Percentiles rank a stretch among this genome's conserved stretches.
These are phyloP conservation scores for Saccopteryx leptura DNA, from an alignment of 2,113 vertebrate genomes.

Conservation along the genomic window DNA sequence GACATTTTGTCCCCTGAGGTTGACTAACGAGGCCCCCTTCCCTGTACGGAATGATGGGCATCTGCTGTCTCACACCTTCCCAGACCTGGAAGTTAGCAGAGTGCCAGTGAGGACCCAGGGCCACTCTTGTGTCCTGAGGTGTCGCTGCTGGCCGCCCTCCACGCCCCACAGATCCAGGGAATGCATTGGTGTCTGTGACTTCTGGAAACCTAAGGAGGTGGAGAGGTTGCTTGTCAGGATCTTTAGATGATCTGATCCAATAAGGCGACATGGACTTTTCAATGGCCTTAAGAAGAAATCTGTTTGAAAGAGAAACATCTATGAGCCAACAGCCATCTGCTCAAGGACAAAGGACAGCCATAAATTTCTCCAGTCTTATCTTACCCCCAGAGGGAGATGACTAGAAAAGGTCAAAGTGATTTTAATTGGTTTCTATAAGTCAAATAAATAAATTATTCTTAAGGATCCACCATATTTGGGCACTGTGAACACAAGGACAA, in stretches of 20 bases:
- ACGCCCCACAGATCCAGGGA: neutral
- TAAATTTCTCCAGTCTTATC: slow-evolving; percentile 31
- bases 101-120: neutral
- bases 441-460: slow-evolving; percentile 39
- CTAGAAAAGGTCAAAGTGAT: slow-evolving; percentile 63
- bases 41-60: neutral
- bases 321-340: neutral
- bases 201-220: neutral
- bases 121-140: neutral
- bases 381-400: neutral
- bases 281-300: neutral
- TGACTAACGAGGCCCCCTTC: neutral
- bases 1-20: neutral
- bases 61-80: neutral
- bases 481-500: neutral
- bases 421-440: slow-evolving; percentile 59
- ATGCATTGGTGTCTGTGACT: neutral
- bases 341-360: slow-evolving; percentile 31
- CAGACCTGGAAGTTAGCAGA: neutral
- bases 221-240: neutral
- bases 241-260: slow-evolving; percentile 32
- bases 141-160: neutral
- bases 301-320: slow-evolving; percentile 47
- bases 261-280: neutral
- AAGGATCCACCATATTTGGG: neutral